Conservation (phyloP, 2,888 invertebrate genomes). For the Melanotus villosus region DNA sequence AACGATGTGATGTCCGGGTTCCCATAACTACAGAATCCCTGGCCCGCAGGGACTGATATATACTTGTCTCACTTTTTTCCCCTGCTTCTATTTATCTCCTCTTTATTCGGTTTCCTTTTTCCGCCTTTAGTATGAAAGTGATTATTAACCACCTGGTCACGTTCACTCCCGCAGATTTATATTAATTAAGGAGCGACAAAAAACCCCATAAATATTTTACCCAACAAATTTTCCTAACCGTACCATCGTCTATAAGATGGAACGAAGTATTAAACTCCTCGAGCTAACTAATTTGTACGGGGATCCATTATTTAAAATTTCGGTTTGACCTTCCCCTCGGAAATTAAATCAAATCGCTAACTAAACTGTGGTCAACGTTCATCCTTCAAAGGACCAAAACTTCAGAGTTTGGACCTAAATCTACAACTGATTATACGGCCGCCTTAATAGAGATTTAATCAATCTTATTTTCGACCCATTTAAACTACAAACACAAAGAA, state of each 20-base stretch:
- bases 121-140: constrained; percentile 20
- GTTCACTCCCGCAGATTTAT: constrained; percentile 26
- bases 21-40: constrained; percentile 47
- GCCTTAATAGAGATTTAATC: constrained; percentile 32
- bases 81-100: constrained; percentile 24
- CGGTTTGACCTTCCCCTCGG: constrained; percentile 5
- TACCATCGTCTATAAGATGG: too few species aligned
- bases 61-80: constrained; percentile 36
- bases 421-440: constrained; percentile 23
- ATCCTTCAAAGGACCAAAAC: constrained; percentile 31
- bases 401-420: constrained; percentile 22
- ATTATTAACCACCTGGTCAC: constrained; percentile 37
- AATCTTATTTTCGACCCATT: constrained; percentile 27
- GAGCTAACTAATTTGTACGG: background rate
- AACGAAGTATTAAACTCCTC: too few species aligned
- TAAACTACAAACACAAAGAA: constrained; percentile 11
- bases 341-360: constrained; percentile 33
- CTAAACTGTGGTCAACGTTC: constrained; percentile 24
- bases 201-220: constrained; percentile 10
- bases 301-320: constrained; percentile 16
- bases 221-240: background rate
- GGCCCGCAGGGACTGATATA: constrained; percentile 32
- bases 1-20: constrained; percentile 48
- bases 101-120: constrained; percentile 24
- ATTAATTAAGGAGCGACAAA: constrained; percentile 30